Evolutionary conservation across 2,888 invertebrate genomes (phyloP), one percentile per base, ranked within the genome.

Genomic region (Cistogaster globosa): DNA sequence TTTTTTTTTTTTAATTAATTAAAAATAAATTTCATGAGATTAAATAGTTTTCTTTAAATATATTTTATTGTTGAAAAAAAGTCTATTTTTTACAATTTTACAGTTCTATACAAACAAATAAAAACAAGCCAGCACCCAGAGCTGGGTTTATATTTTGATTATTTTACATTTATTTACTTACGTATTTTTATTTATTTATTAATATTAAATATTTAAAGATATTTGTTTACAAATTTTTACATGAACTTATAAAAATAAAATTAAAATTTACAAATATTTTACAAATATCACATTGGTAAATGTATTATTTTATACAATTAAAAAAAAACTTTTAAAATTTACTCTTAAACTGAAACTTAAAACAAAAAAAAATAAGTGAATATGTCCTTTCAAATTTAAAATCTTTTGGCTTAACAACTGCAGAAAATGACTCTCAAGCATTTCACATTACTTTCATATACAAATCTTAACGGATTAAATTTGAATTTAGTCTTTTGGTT

Each of bases 221-320:
- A 32, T 42, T 42, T 42, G 1, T 26, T 18, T 42, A 32, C 26
- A 69, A 74, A 62, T 71, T 48, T 51, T 67, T 45, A 74, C 68
- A 74, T 71, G 63, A 14, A 20, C 42, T 7, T 55, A 57, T 71
- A 55, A 36, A 45, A 32, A 8, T 67, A 38, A 57, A 18, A 58
- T 26, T 36, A 18, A 32, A 32, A 8, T 32, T 32, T 32, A 32
- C 32, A 74, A 79, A 65, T 80, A 80, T 72, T 67, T 80, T 67
- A 75, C 18, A 80, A 80, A 72, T 80, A 76, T 84, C 84, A 80
- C 80, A 84, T 72, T 67, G 80, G 71, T 72, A 62, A 67, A 55
- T 72, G 26, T 57, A 42, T 22, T 42, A 57, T 20, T 55, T 53
- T 65, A 65, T 45, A 32, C 6, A 38, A 45, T 3, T 55, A 57